phyloP scores from a whole-genome alignment of 2,113 vertebrate species.

The Ramphastos sulfuratus region DNA sequence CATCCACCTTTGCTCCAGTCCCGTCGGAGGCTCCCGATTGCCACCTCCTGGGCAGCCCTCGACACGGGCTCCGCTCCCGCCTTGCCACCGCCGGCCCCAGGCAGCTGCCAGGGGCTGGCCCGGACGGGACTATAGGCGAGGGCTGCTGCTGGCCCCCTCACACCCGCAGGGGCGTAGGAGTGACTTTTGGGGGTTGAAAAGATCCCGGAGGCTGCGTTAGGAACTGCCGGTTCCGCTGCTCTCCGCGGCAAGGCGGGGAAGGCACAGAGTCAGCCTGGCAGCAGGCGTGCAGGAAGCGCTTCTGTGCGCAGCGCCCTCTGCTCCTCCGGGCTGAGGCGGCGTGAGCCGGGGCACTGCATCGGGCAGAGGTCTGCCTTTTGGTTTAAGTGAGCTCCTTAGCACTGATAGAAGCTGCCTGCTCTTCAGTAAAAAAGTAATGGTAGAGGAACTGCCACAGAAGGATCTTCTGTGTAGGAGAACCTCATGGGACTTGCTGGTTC shows the following conservation, averaged over 20 bases:
- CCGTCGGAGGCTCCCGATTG: constrained; percentile 17
- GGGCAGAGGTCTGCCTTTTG: neutral
- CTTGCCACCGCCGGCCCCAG: neutral
- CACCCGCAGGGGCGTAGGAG: too few relatives aligned
- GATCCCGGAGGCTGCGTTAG: accelerated
- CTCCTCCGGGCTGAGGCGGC: neutral
- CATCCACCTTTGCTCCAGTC: constrained; percentile 61
- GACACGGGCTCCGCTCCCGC: neutral
- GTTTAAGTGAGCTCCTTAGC: neutral
- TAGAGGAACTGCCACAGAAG: neutral
- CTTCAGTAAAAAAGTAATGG: neutral
- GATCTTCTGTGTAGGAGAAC: neutral
- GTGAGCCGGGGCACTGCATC: accelerated
- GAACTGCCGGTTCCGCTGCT: accelerated
- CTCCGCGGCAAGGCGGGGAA: accelerated
- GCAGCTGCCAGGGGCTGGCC: neutral
- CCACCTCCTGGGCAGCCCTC: constrained; percentile 47
- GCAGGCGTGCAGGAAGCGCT: accelerated
- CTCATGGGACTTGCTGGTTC: neutral
- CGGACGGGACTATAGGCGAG: neutral
- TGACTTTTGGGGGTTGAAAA: neutral
- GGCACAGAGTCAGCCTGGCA: neutral
- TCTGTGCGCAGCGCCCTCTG: accelerated
- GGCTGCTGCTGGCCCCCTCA: neutral
- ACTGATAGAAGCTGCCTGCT: neutral